Conservation (phyloP, 2,797 vertebrate species). For the Molothrus ater region DNA sequence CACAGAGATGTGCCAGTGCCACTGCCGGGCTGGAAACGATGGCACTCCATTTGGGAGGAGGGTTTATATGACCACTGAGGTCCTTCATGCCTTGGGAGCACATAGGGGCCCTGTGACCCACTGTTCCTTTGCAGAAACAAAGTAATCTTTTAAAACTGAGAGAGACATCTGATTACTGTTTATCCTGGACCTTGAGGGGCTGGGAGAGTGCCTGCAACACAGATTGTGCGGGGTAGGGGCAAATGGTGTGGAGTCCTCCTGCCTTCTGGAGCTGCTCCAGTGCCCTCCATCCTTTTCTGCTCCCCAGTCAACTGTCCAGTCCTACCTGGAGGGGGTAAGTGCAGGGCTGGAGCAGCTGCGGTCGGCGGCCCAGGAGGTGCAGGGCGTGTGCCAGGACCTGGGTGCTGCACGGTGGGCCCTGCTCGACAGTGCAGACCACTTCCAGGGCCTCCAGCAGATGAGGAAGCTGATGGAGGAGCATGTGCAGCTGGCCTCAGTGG, state of each 20-base stretch:
- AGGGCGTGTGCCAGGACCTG: constrained; percentile 78
- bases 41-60: background rate
- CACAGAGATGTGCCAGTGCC: background rate
- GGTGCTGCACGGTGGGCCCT: constrained; percentile 77
- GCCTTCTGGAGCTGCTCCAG: background rate
- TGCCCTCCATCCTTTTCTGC: background rate
- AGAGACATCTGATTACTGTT: background rate
- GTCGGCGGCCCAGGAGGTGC: constrained; percentile 79
- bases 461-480: constrained; percentile 79
- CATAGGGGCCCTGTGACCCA: background rate
- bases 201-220: background rate
- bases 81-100: background rate
- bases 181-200: background rate
- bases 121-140: background rate
- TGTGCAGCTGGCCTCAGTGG: constrained; percentile 85
- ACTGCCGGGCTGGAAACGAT: background rate
- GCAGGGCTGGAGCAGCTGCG: constrained; percentile 88
- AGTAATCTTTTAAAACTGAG: background rate
- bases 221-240: background rate
- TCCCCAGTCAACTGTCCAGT: constrained; percentile 89
- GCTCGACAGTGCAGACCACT: constrained; percentile 58
- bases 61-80: background rate
- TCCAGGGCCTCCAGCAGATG: constrained; percentile 80
- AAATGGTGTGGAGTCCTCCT: rapidly evolving
- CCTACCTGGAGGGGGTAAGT: constrained; percentile 92